Percentiles rank a stretch among this genome's conserved stretches.
Conservation (phyloP, 1,140 invertebrate species). For the Aphaenogaster floridana region DNA sequence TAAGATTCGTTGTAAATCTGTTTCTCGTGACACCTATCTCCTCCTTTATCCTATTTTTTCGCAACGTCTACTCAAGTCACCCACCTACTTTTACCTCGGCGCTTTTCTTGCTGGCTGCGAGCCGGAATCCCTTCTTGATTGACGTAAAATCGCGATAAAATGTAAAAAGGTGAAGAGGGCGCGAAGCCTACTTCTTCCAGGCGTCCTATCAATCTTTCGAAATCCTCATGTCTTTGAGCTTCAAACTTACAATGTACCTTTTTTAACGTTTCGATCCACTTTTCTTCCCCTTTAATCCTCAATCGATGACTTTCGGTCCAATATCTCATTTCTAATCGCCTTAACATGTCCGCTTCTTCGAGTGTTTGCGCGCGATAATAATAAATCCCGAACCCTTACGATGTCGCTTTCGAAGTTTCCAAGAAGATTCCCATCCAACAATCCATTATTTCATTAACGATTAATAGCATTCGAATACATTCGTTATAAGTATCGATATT, state of each 20-base stretch:
- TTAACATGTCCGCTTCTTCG: neutral
- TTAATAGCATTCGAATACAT: neutral
- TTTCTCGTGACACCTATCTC: conserved; percentile 12
- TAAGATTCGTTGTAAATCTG: conserved; percentile 4
- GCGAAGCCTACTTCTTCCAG: conserved; percentile 42
- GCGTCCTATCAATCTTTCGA: conserved; percentile 67
- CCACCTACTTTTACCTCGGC: neutral
- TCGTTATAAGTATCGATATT: neutral
- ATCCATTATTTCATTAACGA: neutral
- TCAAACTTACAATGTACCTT: neutral
- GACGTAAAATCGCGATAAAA: conserved; percentile 62
- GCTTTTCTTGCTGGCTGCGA: conserved; percentile 41
- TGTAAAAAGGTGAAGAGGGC: conserved; percentile 64
- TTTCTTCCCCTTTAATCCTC: neutral
- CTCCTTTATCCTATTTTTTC: conserved; percentile 29
- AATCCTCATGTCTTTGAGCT: conserved; percentile 17
- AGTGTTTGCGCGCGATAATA: neutral
- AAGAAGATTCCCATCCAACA: neutral
- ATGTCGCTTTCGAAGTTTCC: neutral
- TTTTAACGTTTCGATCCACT: neutral
- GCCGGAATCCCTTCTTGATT: conserved; percentile 63
- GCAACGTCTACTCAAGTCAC: conserved; percentile 25
- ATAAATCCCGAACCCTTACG: neutral
- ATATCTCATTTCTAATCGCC: conserved; percentile 14
- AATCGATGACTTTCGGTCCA: neutral